These are phyloP conservation scores for Eupithecia tripunctaria DNA, from an alignment of 2,888 invertebrate genomes.

Conservation along the genomic window DNA sequence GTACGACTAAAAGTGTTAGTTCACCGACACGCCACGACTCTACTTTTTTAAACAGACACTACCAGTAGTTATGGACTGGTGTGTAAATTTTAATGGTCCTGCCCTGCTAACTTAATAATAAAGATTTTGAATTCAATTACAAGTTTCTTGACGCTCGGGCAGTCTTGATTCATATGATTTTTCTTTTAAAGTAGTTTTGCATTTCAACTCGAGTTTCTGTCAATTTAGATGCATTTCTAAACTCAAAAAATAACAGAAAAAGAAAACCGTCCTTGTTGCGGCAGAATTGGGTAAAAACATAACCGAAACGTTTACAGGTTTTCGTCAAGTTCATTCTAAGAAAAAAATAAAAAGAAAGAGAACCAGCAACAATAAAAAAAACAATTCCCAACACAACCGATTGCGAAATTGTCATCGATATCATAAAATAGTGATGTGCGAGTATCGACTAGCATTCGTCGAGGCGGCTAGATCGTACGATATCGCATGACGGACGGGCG, in stretches of 20 bases:
- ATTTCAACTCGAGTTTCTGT: neutral
- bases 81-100: no score
- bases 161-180: no score
- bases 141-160: no score
- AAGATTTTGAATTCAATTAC: no score
- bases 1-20: no score
- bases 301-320: neutral
- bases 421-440: slow-evolving; percentile 42
- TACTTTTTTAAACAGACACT: no score
- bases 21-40: no score
- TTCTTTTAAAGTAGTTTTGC: no score
- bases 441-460: slow-evolving; percentile 49
- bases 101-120: no score
- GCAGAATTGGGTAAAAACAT: neutral
- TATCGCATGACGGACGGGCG: slow-evolving; percentile 73
- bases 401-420: slow-evolving; percentile 17
- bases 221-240: neutral
- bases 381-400: neutral
- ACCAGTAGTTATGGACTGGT: no score
- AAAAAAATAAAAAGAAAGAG: neutral
- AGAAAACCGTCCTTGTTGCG: no score
- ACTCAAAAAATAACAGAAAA: neutral
- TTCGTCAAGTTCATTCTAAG: neutral
- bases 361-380: neutral
- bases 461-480: slow-evolving; percentile 64